Evolutionary conservation across 2,113 vertebrate genomes (phyloP).

Genomic region (Platysteira castanea): DNA sequence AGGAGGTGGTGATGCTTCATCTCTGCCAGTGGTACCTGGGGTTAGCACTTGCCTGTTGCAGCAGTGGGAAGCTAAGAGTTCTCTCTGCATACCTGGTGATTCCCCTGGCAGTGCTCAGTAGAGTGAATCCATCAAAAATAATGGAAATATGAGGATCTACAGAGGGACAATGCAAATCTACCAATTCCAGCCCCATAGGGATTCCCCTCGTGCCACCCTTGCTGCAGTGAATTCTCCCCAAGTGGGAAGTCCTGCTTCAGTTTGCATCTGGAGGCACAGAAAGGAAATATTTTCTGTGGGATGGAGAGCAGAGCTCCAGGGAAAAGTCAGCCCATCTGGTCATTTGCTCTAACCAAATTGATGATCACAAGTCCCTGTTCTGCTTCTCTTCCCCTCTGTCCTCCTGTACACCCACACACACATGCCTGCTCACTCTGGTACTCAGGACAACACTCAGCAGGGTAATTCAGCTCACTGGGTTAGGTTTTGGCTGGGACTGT

Average conservation of each 20-base stretch:
- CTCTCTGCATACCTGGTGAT: background rate
- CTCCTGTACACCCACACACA: background rate
- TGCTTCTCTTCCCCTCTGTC: background rate
- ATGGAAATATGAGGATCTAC: background rate
- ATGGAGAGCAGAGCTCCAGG: background rate
- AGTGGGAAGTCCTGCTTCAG: background rate
- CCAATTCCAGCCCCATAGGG: background rate
- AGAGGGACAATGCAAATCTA: background rate
- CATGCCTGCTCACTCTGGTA: background rate
- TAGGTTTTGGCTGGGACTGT: background rate
- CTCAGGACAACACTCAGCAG: background rate
- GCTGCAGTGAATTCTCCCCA: rapidly evolving
- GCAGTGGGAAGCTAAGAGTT: background rate
- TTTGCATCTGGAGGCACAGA: background rate
- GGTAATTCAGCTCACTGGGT: background rate
- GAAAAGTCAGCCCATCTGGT: slow-evolving; percentile 7
- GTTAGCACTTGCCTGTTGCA: background rate
- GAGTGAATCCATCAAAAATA: background rate
- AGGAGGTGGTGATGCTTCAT: background rate
- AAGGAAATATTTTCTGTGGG: background rate
- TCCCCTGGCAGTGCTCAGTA: background rate
- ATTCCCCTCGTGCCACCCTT: background rate
- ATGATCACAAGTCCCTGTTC: background rate
- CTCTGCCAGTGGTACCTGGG: background rate
- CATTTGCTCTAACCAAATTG: background rate